A percentile compares a stretch with the other conserved stretches of the same genome.
Evolutionary conservation across 2,888 invertebrate genomes (phyloP).

Genomic region (Perdita meconis): DNA sequence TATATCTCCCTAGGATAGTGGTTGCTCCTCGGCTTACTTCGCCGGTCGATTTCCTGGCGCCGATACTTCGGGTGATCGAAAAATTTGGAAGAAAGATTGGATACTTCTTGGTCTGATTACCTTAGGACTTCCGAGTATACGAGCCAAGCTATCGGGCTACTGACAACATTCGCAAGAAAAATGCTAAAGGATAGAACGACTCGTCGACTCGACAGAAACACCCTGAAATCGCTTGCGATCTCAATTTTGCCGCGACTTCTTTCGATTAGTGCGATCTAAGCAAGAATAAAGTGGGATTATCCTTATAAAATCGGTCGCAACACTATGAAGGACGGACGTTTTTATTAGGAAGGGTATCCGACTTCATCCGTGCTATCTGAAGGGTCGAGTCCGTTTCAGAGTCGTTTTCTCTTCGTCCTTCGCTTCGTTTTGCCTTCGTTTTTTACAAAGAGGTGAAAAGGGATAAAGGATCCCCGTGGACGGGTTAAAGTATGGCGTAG

Average conservation of each 20-base stretch:
- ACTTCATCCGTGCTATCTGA: conserved; percentile 11
- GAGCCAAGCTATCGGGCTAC: too few species aligned
- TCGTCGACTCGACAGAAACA: too few species aligned
- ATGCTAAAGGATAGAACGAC: too few species aligned
- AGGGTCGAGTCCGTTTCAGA: conserved; percentile 38
- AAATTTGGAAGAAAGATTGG: conserved; percentile 44
- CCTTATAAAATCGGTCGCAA: not conserved
- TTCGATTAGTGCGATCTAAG: too few species aligned
- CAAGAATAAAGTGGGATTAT: not conserved
- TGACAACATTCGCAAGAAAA: too few species aligned
- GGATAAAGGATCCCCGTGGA: conserved; percentile 66
- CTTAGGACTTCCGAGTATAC: too few species aligned
- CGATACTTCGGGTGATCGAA: conserved; percentile 51
- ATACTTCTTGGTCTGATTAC: too few species aligned
- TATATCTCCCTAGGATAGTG: conserved; percentile 59
- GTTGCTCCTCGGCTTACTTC: conserved; percentile 32
- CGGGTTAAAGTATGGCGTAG: conserved; percentile 67
- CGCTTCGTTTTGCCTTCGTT: conserved; percentile 33
- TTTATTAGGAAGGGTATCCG: conserved; percentile 34
- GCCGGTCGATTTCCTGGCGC: conserved; percentile 38
- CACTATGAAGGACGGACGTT: not conserved
- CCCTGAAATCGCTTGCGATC: too few species aligned
- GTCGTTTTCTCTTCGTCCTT: conserved; percentile 52
- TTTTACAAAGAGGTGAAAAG: not conserved
- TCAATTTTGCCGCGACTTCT: too few species aligned